Percentiles rank a stretch among this genome's conserved stretches.
Evolutionary conservation across 2,113 vertebrate genomes (phyloP).

Genomic region (Machaerirhynchus nigripectus): DNA sequence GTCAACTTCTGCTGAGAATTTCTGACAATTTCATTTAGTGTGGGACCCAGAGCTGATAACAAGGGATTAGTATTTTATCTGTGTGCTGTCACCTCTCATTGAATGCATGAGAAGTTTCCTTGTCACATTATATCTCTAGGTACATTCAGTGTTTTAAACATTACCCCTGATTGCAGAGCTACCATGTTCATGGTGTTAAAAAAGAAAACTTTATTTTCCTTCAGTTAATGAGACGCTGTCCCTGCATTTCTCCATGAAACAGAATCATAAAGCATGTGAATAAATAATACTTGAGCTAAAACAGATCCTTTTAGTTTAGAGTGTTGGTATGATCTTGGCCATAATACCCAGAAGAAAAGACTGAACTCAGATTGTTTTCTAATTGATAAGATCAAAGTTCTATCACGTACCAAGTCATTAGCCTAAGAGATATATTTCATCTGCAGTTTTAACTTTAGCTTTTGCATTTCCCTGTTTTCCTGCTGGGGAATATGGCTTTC

Average conservation of each 20-base stretch:
- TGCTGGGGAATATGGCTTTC: not conserved
- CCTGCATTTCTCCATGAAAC: slow-evolving; percentile 24
- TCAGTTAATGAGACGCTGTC: slow-evolving; percentile 15
- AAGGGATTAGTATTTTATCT: slow-evolving; percentile 45
- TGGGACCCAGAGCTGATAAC: not conserved
- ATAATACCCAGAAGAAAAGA: slow-evolving; percentile 36
- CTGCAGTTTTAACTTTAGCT: not conserved
- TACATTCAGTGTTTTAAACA: not conserved
- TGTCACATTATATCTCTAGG: not conserved
- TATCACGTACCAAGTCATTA: not conserved
- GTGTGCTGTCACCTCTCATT: slow-evolving; percentile 23
- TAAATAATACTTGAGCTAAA: not conserved
- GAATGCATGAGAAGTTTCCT: slow-evolving; percentile 16
- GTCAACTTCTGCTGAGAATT: slow-evolving; percentile 2
- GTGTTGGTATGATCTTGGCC: not conserved
- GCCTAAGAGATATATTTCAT: not conserved
- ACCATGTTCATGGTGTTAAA: not conserved
- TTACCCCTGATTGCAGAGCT: not conserved
- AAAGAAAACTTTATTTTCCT: slow-evolving; percentile 5
- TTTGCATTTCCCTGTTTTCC: not conserved
- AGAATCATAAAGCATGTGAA: slow-evolving; percentile 22
- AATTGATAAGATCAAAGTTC: slow-evolving; percentile 14
- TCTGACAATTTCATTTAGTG: slow-evolving; percentile 16
- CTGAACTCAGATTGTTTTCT: slow-evolving; percentile 30
- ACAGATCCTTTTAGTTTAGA: not conserved